phyloP scores from a whole-genome alignment of 2,888 invertebrate species.

The Drosophila seclusa region DNA sequence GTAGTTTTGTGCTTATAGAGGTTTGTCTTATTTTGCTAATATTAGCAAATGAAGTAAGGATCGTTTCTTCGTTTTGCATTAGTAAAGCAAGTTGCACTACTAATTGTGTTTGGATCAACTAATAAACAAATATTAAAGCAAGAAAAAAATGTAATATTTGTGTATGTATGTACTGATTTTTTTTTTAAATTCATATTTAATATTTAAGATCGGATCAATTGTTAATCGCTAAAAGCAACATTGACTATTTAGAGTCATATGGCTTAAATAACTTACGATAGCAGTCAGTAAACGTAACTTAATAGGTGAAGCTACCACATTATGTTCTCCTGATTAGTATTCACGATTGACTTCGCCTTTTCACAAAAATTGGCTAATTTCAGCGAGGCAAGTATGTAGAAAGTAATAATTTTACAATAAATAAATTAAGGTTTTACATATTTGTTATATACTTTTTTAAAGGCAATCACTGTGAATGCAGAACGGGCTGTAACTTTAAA shows the following conservation, averaged over 20 bases:
- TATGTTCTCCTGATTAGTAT: neutral
- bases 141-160: neutral
- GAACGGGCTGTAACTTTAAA: neutral
- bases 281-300: neutral
- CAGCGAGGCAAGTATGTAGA: conserved; percentile 3
- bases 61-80: neutral
- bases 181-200: conserved; percentile 1
- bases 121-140: neutral
- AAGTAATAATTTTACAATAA: neutral
- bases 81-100: neutral
- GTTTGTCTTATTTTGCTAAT: neutral
- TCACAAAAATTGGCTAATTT: conserved; percentile 52
- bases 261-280: neutral
- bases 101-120: neutral
- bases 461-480: neutral
- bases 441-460: neutral
- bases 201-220: conserved; percentile 7
- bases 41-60: neutral
- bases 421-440: neutral
- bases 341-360: neutral
- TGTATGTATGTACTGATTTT: neutral
- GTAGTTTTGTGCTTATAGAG: neutral
- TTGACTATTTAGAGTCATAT: neutral
- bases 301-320: conserved; percentile 1
- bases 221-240: conserved; percentile 4